phyloP scores from a whole-genome alignment of 1,140 invertebrate species.

The Triops cancriformis region DNA sequence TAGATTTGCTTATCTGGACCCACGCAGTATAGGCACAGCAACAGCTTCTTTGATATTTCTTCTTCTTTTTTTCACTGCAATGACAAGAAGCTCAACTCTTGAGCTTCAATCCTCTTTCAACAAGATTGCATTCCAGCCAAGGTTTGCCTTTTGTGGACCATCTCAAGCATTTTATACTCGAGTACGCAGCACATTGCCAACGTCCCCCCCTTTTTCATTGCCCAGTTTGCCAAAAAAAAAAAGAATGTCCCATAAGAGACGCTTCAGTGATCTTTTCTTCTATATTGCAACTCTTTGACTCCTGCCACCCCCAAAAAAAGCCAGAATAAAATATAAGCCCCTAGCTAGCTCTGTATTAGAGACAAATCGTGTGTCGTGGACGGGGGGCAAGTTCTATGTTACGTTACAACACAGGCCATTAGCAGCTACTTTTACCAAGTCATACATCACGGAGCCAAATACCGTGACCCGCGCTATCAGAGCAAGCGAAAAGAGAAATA shows the following conservation, averaged over 20 bases:
- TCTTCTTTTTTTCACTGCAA: neutral
- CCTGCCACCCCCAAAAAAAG: no score
- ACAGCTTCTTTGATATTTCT: neutral
- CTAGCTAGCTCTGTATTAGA: no score
- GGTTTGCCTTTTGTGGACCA: neutral
- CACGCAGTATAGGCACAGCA: neutral
- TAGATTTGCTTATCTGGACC: constrained; percentile 5
- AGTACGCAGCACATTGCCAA: neutral
- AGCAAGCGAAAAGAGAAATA: neutral
- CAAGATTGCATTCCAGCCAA: neutral
- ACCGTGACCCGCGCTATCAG: neutral
- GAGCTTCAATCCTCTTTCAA: neutral
- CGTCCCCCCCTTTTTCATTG: neutral
- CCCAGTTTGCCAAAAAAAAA: neutral
- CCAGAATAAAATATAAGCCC: no score
- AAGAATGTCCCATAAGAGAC: neutral
- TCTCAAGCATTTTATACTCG: neutral
- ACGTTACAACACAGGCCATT: neutral
- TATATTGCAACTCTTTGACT: no score
- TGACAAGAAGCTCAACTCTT: neutral
- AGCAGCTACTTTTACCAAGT: neutral
- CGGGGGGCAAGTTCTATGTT: neutral
- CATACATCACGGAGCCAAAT: constrained; percentile 10
- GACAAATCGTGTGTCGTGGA: no score
- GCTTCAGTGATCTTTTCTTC: neutral